phyloP scores from a whole-genome alignment of 2,797 vertebrate species.

The Parambassis ranga region DNA sequence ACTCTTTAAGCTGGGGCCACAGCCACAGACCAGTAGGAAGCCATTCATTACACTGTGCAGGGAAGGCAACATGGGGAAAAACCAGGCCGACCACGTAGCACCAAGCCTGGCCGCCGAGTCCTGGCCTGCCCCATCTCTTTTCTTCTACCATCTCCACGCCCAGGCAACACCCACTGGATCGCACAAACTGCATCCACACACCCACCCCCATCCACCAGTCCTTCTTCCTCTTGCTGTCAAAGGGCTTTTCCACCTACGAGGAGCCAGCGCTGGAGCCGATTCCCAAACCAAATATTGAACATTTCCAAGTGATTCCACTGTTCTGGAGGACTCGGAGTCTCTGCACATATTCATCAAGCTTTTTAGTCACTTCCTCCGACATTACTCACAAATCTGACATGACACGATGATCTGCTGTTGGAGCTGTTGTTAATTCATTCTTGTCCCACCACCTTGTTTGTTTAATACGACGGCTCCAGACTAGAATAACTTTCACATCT shows the following conservation, averaged over 20 bases:
- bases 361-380: background rate
- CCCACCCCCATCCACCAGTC: no score
- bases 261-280: constrained; percentile 4
- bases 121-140: constrained; percentile 60
- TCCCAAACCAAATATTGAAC: constrained; percentile 31
- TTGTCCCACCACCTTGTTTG: background rate
- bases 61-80: constrained; percentile 79
- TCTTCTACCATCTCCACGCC: constrained; percentile 65
- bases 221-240: constrained; percentile 31
- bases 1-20: constrained; percentile 78
- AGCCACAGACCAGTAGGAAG: constrained; percentile 82
- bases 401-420: no score
- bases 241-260: constrained; percentile 37
- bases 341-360: background rate
- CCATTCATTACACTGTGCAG: constrained; percentile 81
- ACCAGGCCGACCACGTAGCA: constrained; percentile 79
- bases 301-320: constrained; percentile 20
- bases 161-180: constrained; percentile 71
- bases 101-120: constrained; percentile 70
- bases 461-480: background rate
- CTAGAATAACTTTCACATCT: background rate
- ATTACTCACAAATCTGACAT: background rate
- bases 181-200: constrained; percentile 60
- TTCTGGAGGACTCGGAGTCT: background rate
- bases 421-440: no score